These are phyloP conservation scores for Porites cylindrica DNA, from an alignment of 92 coral and sea anemone species.

Conservation along the genomic window DNA sequence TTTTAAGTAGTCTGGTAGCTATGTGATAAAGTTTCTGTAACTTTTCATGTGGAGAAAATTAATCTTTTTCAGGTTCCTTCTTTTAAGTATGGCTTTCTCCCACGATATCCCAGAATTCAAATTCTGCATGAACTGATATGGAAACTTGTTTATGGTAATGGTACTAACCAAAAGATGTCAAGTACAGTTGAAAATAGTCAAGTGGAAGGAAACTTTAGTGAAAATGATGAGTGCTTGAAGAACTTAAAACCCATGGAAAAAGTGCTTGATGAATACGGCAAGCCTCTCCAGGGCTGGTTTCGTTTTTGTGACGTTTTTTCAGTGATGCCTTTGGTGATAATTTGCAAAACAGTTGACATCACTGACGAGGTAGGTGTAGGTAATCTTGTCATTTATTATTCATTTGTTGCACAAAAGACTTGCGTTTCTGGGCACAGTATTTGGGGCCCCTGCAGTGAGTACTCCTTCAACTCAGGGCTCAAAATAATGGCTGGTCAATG, in stretches of 20 bases:
- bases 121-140: conserved; percentile 78
- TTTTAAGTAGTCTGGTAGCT: neutral
- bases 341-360: conserved; percentile 71
- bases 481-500: too few relatives aligned
- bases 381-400: too few relatives aligned
- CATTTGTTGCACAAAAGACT: neutral
- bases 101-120: conserved; percentile 78
- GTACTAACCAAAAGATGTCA: neutral
- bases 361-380: conserved; percentile 56
- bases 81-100: conserved; percentile 64
- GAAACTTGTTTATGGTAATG: conserved; percentile 70
- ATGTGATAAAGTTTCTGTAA: too few relatives aligned
- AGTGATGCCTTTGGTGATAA: conserved; percentile 79
- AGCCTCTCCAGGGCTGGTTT: conserved; percentile 70
- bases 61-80: conserved; percentile 39
- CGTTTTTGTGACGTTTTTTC: conserved; percentile 60
- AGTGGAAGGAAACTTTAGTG: neutral
- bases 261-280: conserved; percentile 19
- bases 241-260: conserved; percentile 55
- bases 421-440: neutral
- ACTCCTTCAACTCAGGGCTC: too few relatives aligned
- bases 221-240: conserved; percentile 69
- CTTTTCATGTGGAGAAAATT: too few relatives aligned
- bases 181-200: neutral
- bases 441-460: too few relatives aligned